These are phyloP conservation scores for Thunnus thynnus DNA, from an alignment of 2,113 vertebrate species.

Conservation along the genomic window DNA sequence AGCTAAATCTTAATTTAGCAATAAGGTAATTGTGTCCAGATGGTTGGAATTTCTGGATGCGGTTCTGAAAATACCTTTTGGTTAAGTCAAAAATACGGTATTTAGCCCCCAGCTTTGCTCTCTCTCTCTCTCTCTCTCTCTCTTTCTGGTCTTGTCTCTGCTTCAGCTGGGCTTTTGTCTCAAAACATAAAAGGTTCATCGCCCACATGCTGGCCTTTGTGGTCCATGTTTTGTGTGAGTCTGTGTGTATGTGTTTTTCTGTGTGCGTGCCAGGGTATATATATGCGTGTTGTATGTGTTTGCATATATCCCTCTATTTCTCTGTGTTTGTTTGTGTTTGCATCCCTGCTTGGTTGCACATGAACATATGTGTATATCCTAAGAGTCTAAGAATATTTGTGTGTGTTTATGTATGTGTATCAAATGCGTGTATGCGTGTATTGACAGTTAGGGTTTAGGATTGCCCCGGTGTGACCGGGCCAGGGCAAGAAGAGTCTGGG, in stretches of 20 bases:
- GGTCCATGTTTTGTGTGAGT: constrained; percentile 61
- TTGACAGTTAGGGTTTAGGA: constrained; percentile 52
- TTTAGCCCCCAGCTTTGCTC: constrained; percentile 69
- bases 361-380: constrained; percentile 49
- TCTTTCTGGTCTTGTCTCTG: constrained; percentile 59
- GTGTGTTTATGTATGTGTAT: constrained; percentile 16
- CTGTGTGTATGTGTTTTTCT: constrained; percentile 47
- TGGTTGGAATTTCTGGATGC: constrained; percentile 78
- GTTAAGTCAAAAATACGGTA: constrained; percentile 78
- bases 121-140: constrained; percentile 30
- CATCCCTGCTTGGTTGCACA: constrained; percentile 41
- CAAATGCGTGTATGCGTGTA: constrained; percentile 38
- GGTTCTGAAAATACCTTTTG: constrained; percentile 78
- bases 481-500: constrained; percentile 70
- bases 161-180: constrained; percentile 79
- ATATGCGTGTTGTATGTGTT: constrained; percentile 29
- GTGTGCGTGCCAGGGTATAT: constrained; percentile 33
- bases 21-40: constrained; percentile 81
- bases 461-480: constrained; percentile 65
- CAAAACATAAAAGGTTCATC: constrained; percentile 79
- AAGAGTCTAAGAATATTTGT: constrained; percentile 49
- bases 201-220: constrained; percentile 79
- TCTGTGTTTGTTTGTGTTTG: constrained; percentile 50
- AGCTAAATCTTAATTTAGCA: constrained; percentile 78
- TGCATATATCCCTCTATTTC: constrained; percentile 29